Base-by-base conservation (phyloP, 2,113 vertebrate species). In the Sminthopsis crassicaudata region DNA sequence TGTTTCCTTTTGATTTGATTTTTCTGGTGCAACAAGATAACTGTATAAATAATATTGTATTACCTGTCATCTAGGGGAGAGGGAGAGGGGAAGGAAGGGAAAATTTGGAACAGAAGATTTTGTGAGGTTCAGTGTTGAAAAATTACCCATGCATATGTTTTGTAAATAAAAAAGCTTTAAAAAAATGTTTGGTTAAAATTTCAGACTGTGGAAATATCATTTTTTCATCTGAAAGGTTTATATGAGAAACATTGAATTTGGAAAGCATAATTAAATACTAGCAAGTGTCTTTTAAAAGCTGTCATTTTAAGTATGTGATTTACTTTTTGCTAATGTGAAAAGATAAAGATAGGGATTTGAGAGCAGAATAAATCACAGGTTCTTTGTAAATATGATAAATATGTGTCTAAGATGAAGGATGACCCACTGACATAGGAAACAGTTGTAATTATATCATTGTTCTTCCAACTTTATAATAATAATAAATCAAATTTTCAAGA, bases 211-310 rank as follows among this genome's bases (percentile, higher is more conserved):
- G 22, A 92, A 89, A 46, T 95, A 97, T 76, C 93, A 96, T 92
- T 91, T 76, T 90, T 90, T 97, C 93, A 94, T 88, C 90, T 95
- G 54, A 94, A n/a, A 96, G 91, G 6, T 5, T n/a, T 94, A 24
- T 22, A 67, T 16, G 95, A 55, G 60, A 90, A 90, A 84, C 46
- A 57, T 36, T 97, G 36, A 95, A 42, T 97, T 93, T 95, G 54
- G 84, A 96, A 1, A 0, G 91, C 95, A 91, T 84, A 96, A 96
- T 93, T 95, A 95, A 97, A 93, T 96, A 95, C 57, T 46, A 88
- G 11, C n/a, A 84, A 84, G 46, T n/a, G 54, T 76, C 2, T 57
- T 92, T 90, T 22, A 36, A 26, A 92, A 92, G 89, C 23, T 57
- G 89, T 95, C 30, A 93, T 57, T 93, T 95, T 26, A 54, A 94